phyloP scores from a whole-genome alignment of 2,797 vertebrate species.

The Myioborus melanocephalus region DNA sequence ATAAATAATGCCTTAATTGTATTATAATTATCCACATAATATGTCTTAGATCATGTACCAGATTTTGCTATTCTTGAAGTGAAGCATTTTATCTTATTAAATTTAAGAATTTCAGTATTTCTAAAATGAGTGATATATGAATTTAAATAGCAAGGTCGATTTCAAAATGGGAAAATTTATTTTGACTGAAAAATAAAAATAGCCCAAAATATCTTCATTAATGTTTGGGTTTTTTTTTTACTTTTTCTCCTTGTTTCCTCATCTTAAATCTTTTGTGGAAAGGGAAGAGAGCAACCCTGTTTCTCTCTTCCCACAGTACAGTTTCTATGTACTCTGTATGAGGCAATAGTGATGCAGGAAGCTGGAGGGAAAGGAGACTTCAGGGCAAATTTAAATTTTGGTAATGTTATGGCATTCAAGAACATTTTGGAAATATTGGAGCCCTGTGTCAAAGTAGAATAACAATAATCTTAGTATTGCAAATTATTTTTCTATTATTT shows the following conservation, averaged over 20 bases:
- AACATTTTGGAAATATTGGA: background rate
- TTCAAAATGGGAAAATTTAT: background rate
- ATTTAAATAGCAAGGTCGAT: background rate
- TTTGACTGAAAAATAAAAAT: background rate
- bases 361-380: background rate
- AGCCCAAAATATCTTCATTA: background rate
- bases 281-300: background rate
- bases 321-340: fast-evolving
- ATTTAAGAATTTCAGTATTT: background rate
- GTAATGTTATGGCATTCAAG: background rate
- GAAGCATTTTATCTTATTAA: background rate
- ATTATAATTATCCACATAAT: background rate
- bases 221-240: background rate
- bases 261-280: background rate
- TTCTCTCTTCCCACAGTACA: background rate
- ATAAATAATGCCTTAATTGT: background rate
- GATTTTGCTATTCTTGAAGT: background rate
- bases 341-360: background rate
- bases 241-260: fast-evolving
- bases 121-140: background rate
- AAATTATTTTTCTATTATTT: background rate
- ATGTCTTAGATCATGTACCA: background rate
- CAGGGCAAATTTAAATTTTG: background rate
- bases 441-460: fast-evolving
- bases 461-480: background rate